A percentile compares a stretch with the other conserved stretches of the same genome.
These are phyloP conservation scores for Andrena camellia DNA, from an alignment of 2,888 invertebrate genomes.

Conservation along the genomic window DNA sequence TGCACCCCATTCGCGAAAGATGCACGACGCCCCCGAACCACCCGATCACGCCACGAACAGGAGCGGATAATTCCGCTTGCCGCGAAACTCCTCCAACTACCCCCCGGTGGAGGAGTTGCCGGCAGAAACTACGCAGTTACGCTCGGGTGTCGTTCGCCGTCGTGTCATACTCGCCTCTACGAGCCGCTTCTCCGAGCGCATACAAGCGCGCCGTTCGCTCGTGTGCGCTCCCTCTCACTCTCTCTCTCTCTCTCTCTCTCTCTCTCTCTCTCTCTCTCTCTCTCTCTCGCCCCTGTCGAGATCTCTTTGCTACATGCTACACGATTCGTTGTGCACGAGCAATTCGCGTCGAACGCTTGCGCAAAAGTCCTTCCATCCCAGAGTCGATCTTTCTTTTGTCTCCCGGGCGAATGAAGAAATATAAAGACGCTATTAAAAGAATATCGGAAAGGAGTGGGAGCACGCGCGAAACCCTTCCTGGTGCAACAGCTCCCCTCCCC, in stretches of 20 bases:
- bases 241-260: too few relatives aligned
- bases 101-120: constrained; percentile 57
- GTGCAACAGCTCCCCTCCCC: background rate
- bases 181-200: constrained; percentile 56
- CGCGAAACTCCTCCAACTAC: constrained; percentile 46
- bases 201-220: constrained; percentile 42
- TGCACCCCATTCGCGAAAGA: background rate
- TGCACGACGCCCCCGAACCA: background rate
- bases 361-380: constrained; percentile 37
- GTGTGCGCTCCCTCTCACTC: constrained; percentile 66
- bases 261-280: constrained; percentile 67
- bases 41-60: background rate
- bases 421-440: background rate
- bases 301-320: constrained; percentile 69
- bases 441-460: background rate
- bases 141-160: constrained; percentile 74
- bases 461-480: background rate
- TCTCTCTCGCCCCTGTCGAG: constrained; percentile 59
- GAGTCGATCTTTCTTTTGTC: background rate
- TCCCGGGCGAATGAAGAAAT: background rate
- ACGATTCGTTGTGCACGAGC: constrained; percentile 49
- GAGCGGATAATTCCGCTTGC: constrained; percentile 3
- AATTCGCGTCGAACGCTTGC: constrained; percentile 38
- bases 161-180: constrained; percentile 72
- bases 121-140: constrained; percentile 83